A percentile compares a stretch with the other conserved stretches of the same genome.
These are phyloP conservation scores for Dynastes maya DNA, from an alignment of 2,888 invertebrate species.

Conservation along the genomic window DNA sequence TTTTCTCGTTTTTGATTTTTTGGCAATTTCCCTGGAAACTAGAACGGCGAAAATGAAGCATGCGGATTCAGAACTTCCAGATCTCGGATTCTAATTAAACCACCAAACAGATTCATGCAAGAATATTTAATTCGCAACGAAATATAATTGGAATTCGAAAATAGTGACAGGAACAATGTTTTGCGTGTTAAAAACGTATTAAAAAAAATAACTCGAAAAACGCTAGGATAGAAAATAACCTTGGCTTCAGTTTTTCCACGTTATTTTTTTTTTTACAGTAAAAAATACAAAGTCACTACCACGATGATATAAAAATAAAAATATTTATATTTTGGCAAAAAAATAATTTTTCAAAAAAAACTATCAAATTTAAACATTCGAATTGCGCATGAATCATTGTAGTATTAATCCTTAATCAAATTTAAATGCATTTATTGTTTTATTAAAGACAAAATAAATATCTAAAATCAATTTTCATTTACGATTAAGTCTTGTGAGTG, in stretches of 20 bases:
- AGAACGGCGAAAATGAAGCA: slow-evolving; percentile 14
- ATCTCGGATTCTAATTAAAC: background rate
- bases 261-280: background rate
- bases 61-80: slow-evolving; percentile 8
- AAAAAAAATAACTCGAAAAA: background rate
- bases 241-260: slow-evolving; percentile 7
- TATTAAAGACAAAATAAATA: too few species aligned
- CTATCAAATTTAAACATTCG: too few species aligned
- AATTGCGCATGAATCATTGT: too few species aligned
- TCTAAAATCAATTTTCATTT: too few species aligned
- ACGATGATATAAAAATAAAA: slow-evolving; percentile 2
- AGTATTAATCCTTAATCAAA: too few species aligned
- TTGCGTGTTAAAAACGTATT: background rate
- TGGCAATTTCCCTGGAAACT: slow-evolving; percentile 31
- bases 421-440: too few species aligned
- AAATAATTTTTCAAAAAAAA: too few species aligned
- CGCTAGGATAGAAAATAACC: slow-evolving; percentile 9
- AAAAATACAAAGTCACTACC: slow-evolving; percentile 6
- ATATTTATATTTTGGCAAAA: background rate
- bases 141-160: too few species aligned
- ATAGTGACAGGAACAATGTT: too few species aligned
- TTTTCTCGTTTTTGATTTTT: slow-evolving; percentile 31
- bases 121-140: too few species aligned
- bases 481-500: too few species aligned
- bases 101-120: background rate